phyloP scores from a whole-genome alignment of 2,797 vertebrate species.

The Enteromius fasciolatus region DNA sequence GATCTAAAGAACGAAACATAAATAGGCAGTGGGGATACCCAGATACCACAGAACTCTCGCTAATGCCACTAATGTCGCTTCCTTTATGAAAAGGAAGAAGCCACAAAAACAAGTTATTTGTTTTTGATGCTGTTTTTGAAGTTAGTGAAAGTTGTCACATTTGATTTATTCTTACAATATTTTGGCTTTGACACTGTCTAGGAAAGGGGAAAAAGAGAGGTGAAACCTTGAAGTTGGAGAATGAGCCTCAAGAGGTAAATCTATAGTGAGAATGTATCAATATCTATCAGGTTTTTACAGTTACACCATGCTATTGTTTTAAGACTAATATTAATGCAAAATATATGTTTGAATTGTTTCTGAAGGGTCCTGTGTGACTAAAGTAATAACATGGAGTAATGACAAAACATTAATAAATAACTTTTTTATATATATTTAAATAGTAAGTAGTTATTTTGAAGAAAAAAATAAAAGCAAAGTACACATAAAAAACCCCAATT shows the following conservation, averaged over 20 bases:
- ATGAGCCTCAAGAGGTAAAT: constrained; percentile 95
- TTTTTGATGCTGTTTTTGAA: background rate
- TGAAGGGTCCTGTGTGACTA: background rate
- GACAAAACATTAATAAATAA: background rate
- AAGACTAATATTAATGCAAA: background rate
- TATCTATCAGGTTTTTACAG: background rate
- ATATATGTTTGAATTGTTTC: background rate
- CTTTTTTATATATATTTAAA: background rate
- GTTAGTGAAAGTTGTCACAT: background rate
- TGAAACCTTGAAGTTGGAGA: constrained; percentile 94
- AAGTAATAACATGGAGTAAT: background rate
- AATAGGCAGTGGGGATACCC: background rate
- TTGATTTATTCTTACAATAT: background rate
- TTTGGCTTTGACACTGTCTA: constrained; percentile 61
- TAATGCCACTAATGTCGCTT: constrained; percentile 23
- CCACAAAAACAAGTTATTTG: background rate
- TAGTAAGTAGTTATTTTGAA: background rate
- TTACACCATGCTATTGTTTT: background rate
- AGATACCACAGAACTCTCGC: background rate
- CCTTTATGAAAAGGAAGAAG: constrained; percentile 28
- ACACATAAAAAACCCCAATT: background rate
- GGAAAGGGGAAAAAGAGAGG: constrained; percentile 94
- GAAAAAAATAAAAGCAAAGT: background rate
- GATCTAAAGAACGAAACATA: background rate
- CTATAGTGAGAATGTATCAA: background rate